Base-by-base conservation (phyloP, 2,888 invertebrate genomes). In the Portevinia maculata region DNA sequence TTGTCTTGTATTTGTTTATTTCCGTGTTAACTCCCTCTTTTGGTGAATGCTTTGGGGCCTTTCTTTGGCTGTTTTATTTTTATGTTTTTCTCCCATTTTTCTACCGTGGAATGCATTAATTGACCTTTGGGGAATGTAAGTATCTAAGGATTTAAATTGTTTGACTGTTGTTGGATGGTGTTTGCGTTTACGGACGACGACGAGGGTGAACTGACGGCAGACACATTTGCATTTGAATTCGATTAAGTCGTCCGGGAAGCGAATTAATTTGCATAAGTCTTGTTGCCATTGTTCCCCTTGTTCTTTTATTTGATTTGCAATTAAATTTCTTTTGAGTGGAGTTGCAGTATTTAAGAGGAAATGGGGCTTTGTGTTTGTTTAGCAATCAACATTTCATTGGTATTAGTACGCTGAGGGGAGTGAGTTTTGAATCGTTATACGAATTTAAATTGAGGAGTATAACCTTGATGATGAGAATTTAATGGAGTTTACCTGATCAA, bases 101-200 rank as follows among this genome's bases (percentile, higher is more conserved):
- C 21, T 15, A 41, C 60, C 48, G 83, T 57, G 78, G 76, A 83
- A 78, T 83, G 83, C 83, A 83, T 78, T 83, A 83, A 83, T 83
- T 83, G 83, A 83, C 83, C 83, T 83, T 83, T 78, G 50, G 83
- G 83, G 78, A 83, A 83, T 78, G 83, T 83, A 78, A 69, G 83
- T 78, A n/a, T n/a, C n/a, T n/a, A 83, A 83, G 83, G 83, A 83
- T 83, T 83, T 83, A 83, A 78, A 83, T 78, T 83, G 83, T 73
- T 83, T 78, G 71, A 76, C 81, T 76, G 59, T 76, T 83, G 76
- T 76, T 53, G 70, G 78, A 13, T 62, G 83, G 41, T 78, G 65
- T 73, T 83, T 60, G 65, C 24, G 28, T 69, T 65, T 75, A 53
- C 46, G 24, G n/a, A 57, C 19, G 9, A 37, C 57, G 21, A 39